Conservation (phyloP, 2,113 vertebrate species). For the Hucho hucho region DNA sequence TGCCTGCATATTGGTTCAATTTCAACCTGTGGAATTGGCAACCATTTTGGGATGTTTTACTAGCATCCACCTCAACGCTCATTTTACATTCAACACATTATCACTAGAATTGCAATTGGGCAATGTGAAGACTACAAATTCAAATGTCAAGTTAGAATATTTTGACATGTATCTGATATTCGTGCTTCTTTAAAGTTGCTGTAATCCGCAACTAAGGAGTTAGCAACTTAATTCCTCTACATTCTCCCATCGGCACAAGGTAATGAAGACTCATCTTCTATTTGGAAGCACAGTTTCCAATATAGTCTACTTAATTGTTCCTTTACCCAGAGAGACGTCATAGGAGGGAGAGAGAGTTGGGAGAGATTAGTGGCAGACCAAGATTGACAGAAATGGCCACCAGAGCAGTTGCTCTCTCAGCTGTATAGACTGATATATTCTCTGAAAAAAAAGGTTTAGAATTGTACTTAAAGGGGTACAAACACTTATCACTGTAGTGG, state of each 20-base stretch:
- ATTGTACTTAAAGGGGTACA: not conserved
- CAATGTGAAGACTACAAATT: constrained; percentile 43
- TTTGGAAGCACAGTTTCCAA: constrained; percentile 32
- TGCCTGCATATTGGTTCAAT: not conserved
- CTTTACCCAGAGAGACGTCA: not conserved
- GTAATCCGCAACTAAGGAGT: constrained; percentile 47
- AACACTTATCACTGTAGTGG: too few species aligned
- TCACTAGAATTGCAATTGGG: constrained; percentile 19
- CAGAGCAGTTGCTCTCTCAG: constrained; percentile 5
- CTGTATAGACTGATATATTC: not conserved
- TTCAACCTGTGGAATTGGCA: not conserved
- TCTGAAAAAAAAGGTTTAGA: not conserved
- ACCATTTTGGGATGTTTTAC: constrained; percentile 22
- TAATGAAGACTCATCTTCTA: constrained; percentile 53
- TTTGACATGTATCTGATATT: constrained; percentile 47
- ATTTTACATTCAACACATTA: constrained; percentile 41
- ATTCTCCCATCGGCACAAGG: constrained; percentile 41
- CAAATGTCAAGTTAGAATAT: constrained; percentile 69
- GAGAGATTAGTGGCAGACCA: not conserved
- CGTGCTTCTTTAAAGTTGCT: constrained; percentile 46
- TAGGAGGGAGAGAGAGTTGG: not conserved
- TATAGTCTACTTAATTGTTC: too few species aligned
- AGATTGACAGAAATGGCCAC: not conserved
- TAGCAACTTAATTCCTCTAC: constrained; percentile 23
- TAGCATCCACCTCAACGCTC: not conserved